Percentiles rank a stretch among this genome's conserved stretches.
phyloP scores from a whole-genome alignment of 2,113 vertebrate species.

The Corythornis vintsioides region DNA sequence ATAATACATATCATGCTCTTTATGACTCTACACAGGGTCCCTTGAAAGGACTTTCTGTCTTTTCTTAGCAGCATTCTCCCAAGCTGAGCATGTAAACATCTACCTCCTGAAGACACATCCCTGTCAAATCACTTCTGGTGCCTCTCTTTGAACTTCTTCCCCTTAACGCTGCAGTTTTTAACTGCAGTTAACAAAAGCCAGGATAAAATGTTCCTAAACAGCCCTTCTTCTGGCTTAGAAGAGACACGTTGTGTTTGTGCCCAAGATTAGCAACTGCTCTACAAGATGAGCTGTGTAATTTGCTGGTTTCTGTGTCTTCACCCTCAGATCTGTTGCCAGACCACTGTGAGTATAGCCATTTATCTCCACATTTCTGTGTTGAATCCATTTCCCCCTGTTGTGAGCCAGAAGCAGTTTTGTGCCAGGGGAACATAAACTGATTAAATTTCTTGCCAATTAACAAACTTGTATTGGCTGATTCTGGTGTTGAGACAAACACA shows the following conservation, averaged over 20 bases:
- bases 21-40: background rate
- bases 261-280: conserved; percentile 27
- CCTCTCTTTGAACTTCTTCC: conserved; percentile 29
- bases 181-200: conserved; percentile 33
- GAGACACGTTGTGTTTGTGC: background rate
- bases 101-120: background rate
- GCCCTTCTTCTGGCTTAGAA: conserved; percentile 13
- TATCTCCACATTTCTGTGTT: conserved; percentile 45
- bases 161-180: background rate
- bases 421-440: background rate
- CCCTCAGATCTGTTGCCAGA: conserved; percentile 53
- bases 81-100: background rate
- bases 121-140: conserved; percentile 27
- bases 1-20: background rate
- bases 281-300: background rate
- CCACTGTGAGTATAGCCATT: conserved; percentile 27
- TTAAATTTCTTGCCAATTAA: conserved; percentile 14
- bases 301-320: conserved; percentile 33
- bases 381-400: conserved; percentile 26
- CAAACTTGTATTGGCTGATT: background rate
- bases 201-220: conserved; percentile 35
- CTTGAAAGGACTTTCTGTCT: conserved; percentile 11
- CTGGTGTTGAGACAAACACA: background rate
- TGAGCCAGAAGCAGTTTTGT: background rate
- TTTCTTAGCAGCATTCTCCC: conserved; percentile 4